Evolutionary conservation across 2,113 vertebrate species (phyloP), one percentile per base, ranked within the genome.

Genomic region (Marcusenius ussheri): DNA sequence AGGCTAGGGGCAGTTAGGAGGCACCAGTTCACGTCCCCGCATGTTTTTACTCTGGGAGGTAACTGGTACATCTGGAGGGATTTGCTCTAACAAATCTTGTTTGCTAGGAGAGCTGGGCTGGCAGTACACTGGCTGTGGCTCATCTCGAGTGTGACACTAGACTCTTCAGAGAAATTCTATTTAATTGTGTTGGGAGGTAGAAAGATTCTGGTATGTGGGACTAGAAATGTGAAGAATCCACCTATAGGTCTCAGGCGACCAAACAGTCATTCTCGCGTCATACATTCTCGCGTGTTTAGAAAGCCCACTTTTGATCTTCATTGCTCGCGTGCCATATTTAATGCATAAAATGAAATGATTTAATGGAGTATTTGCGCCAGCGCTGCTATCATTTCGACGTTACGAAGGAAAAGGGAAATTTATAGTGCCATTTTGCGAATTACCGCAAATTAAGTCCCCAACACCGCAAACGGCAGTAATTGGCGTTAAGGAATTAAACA

Each of bases 351-450:
- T 80, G 13, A 80, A 77, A 19, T 77, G 15, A 19, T 42, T 39
- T 77, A 77, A 6, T 77, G 0, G 74, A 39, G 6, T 19, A 19
- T 77, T 77, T 35, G 35, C 74, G 74, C 31, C 27, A 77, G 15
- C 5, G 31, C 74, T 39, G 35, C 49, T 17, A 31, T 31, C n/a
- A 87, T 77, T 80, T 89, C 70, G 19, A 31, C 9, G 42, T 47
- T 83, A 80, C 39, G 24, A 89, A 47, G 70, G 31, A 19, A 49
- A 47, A 35, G 49, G 49, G 19, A 88, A 74, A 74, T 74, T 53
- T 2, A 24, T 88, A 46, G 58, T 46, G 45, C 47, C 70, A 80
- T 89, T 83, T 89, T 89, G 88, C 47, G 83, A 84, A 45, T 84
- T 46, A n/a, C 45, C 83, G 83, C 39, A 84, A 24, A 84, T 84